phyloP scores from a whole-genome alignment of 2,113 vertebrate species.

The Oxyruncus cristatus region DNA sequence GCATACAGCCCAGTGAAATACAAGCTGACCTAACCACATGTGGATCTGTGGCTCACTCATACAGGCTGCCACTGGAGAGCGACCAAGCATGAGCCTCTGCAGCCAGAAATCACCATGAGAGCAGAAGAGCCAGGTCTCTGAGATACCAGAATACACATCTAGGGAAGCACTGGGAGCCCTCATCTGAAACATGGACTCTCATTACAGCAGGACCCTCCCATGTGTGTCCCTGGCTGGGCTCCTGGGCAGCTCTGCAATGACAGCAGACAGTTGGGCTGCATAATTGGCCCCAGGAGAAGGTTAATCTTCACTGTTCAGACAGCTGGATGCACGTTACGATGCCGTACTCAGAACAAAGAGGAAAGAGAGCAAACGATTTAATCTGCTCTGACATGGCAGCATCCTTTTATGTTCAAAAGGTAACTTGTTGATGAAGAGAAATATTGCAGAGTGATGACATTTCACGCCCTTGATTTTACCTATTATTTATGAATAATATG shows the following conservation, averaged over 20 bases:
- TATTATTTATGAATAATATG: neutral
- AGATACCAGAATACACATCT: neutral
- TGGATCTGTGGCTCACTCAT: neutral
- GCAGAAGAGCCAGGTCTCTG: neutral
- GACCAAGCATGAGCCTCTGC: fast-evolving
- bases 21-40: neutral
- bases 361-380: neutral
- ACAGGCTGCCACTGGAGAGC: fast-evolving
- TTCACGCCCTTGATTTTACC: neutral
- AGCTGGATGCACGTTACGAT: neutral
- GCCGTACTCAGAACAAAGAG: neutral
- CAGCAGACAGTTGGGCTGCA: neutral
- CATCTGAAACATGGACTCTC: neutral
- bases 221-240: neutral
- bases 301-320: neutral
- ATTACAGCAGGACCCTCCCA: neutral
- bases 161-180: neutral
- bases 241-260: neutral
- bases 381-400: neutral
- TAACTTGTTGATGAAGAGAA: neutral
- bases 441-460: neutral
- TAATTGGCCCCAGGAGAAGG: neutral
- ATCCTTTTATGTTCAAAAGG: neutral
- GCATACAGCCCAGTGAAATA: neutral
- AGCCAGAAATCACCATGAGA: neutral